Evolutionary conservation across 2,113 vertebrate species (phyloP), one percentile per base, ranked within the genome.

Genomic region (Charina bottae): DNA sequence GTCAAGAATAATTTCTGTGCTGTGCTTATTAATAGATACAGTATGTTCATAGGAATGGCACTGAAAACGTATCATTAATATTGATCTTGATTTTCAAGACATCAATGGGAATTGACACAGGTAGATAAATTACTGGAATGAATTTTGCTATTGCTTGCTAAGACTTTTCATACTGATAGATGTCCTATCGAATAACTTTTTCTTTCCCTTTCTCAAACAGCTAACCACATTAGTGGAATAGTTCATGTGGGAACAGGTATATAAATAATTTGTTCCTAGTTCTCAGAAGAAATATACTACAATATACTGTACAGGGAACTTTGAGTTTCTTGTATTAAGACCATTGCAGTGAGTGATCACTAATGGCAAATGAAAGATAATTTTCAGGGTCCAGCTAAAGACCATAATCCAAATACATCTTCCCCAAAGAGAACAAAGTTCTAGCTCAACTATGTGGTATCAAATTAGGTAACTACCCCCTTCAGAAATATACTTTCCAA

Each of bases 21-120:
- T 94, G 49, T 84, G 42, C 97, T 94, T 96, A 96, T 96, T 97
- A 97, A 96, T 96, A 95, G n/a, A n/a, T n/a, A n/a, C n/a, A n/a
- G n/a, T 89, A 96, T 90, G 93, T 96, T 96, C 93, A 92, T 93
- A 96, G 94, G 94, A 94, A 62, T 72, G 46, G 78, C 93, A 92
- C 83, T 95, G 94, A 96, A 91, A 96, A 97, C 95, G 91, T 96
- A 92, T 96, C 95, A 94, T 89, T 92, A 86, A 9, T 56, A 97
- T 97, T 91, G 94, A 97, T 96, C 93, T 93, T 93, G 97, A 90
- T 96, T 97, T 97, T 96, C 92, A 95, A 95, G 85, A 89, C 95
- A 87, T 93, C 96, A 93, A 94, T 97, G 92, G 59, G 42, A 93
- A 96, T 96, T 96, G 95, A 97, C 96, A 95, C 90, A 92, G 94